Base-by-base conservation (phyloP, 2,888 invertebrate species). In the Aproaerema taeniolella region DNA sequence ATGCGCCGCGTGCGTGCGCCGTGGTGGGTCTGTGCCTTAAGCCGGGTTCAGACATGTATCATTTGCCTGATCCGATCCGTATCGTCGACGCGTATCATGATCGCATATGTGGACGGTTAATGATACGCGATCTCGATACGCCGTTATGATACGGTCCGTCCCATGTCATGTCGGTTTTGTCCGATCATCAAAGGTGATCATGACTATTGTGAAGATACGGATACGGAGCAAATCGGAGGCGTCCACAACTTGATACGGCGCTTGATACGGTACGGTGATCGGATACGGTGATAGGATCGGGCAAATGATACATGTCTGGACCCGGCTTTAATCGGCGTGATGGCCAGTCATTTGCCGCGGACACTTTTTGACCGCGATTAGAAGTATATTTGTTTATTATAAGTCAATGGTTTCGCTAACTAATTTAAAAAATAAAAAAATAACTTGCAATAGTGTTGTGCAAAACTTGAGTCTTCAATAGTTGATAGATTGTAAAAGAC, bases 111-210 rank as follows among this genome's bases (percentile, higher is more conserved):
- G 31, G 39, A 45, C 42, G 47, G 37, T 38, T 48, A 13, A 43
- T 44, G 41, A 43, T 45, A 45, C 44, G 39, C 9, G 40, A 43
- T 50, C 41, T 41, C 31, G 45, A 50, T 47, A 47, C 50, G 44
- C 42, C 48, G 45, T 45, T 42, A 42, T 48, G 40, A 43, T 46
- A 46, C 50, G 42, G 41, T 45, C 43, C 42, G 42, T 37, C 39
- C 47, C 44, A 44, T 28, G 38, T 45, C 43, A 42, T 33, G 43
- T 46, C 45, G 39, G 46, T 42, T 45, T 48, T 50, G 41, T 46
- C 46, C 44, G 42, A 47, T 45, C 47, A 46, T 48, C 45, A 50
- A 48, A 47, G 44, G 47, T 36, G 44, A 38, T 43, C 30, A 28
- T 29, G 38, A 38, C 38, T 38, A 41, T 41, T 36, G 42, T 42